Evolutionary conservation across 2,113 vertebrate genomes (phyloP), one percentile per base, ranked within the genome.

Genomic region (Ibidorhyncha struthersii): DNA sequence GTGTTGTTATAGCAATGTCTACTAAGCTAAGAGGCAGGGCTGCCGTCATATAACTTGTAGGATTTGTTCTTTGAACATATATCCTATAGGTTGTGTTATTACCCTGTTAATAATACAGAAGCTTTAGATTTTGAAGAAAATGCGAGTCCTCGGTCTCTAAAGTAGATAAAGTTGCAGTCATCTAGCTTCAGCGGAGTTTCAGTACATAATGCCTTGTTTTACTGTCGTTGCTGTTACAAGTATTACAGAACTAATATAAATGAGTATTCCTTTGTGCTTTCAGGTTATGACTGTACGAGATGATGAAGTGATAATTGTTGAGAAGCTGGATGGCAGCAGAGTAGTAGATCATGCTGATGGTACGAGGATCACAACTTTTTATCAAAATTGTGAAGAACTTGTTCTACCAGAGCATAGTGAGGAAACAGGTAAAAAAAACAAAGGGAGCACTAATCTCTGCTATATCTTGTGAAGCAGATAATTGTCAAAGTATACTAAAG

Each of bases 291-390:
- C 98, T 81, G 99, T 97, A 59, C 98, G 99, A 65, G 99, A 99
- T 45, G 99, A 99, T 96, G 97, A 98, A 50, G 99, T 99, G 76
- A 47, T 98, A 61, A 98, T 97, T 34, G 97, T 99, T 55, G 94
- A 98, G 74, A 98, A 97, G 82, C 97, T 81, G 6, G 98, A 98
- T 40, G 98, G 98, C 10, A 98, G 98, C 20, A 74, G 94, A 47
- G 96, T 97, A n/a, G 98, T 99, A n/a, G 99, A 99, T 27, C 99
- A 99, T 63, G 98, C 98, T 43, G 99, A 99, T 20, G 99, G 99
- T 55, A 99, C 99, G 77, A 98, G 99, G 85, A 99, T 99, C 87
- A 99, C 98, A 22, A 99, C 98, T 34, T 97, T 98, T 67, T 98
- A 98, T 93, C 98, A 98, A 85, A 97, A 98, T 66, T 76, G 77